Base-by-base conservation (phyloP, 2,888 invertebrate species). In the Drosophila mimica region DNA sequence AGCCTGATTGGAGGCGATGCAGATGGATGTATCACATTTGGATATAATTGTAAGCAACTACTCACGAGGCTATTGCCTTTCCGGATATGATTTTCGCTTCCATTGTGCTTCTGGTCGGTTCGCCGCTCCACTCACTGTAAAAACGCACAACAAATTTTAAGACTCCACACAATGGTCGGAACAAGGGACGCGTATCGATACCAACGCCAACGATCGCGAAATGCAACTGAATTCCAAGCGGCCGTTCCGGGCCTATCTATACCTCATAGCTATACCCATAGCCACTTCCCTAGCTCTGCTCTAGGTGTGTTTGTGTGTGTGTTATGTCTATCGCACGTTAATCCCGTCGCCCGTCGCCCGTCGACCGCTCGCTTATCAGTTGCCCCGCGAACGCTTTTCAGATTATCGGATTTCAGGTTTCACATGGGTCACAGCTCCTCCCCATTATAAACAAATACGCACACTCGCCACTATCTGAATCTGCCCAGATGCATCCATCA, bases 31-130 rank as follows among this genome's bases (percentile, higher is more conserved):
- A 36, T 40, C 56, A n/a, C 28, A 9, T 7, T 9, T 33, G 13
- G 8, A 30, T 11, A 25, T 30, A n/a, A n/a, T 57, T 31, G 30
- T 51, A 7, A 4, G 20, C n/a, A 43, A 33, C 5, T 54, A 89
- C 93, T 94, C 94, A 97, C 97, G 95, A 94, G 71, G 97, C 95
- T 70, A 96, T 93, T 92, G 95, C 93, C 3, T 95, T 95, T 89
- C 96, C 96, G 58, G 96, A 96, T 82, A 96, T 94, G 54, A 94
- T 87, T 91, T 93, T 93, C 43, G 93, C 93, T 85, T 93, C 92
- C 31, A 51, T 62, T 76, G 92, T 79, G 91, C 92, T 75, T 34
- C 58, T 57, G 30, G 48, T 52, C 63, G 66, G 46, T 49, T 74
- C 53, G 28, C 72, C 67, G 40, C 71, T 74, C 71, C 73, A 70